Evolutionary conservation across 2,113 vertebrate genomes (phyloP).

Genomic region (Pollachius pollachius): DNA sequence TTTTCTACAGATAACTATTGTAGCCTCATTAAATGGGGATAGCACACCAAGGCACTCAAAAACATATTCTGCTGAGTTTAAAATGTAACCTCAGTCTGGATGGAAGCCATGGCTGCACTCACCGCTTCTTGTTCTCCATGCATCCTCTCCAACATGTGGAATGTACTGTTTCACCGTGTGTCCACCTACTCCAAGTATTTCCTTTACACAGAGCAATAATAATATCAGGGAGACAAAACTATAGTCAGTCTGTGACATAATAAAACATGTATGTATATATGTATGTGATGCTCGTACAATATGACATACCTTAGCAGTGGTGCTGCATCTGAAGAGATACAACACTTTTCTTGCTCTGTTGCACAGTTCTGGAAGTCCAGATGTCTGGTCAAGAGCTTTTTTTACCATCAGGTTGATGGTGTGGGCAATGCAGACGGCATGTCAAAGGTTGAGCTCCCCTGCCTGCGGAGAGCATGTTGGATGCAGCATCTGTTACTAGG

Average conservation of each 20-base stretch:
- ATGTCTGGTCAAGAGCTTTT: conserved; percentile 17
- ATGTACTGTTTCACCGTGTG: no score
- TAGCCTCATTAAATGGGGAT: background rate
- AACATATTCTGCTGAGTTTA: no score
- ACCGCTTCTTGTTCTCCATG: no score
- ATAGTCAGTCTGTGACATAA: no score
- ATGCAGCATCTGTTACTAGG: conserved; percentile 4
- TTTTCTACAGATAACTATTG: background rate
- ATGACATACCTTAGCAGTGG: no score
- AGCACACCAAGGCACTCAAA: background rate
- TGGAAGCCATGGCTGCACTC: no score
- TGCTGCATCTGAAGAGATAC: no score
- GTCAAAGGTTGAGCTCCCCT: background rate
- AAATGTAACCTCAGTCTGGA: no score
- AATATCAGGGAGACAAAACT: no score
- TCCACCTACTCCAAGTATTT: no score
- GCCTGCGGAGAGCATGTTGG: conserved; percentile 20
- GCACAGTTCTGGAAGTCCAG: conserved; percentile 5
- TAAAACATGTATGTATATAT: background rate
- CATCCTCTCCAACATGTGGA: no score
- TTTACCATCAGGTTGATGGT: conserved; percentile 17
- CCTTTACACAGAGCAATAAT: no score
- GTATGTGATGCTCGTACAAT: background rate
- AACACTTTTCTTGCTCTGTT: background rate
- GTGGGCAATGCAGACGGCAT: conserved; percentile 9